These are phyloP conservation scores for Ophthalmolycus amberensis DNA, from an alignment of 2,113 vertebrate genomes.

Conservation along the genomic window DNA sequence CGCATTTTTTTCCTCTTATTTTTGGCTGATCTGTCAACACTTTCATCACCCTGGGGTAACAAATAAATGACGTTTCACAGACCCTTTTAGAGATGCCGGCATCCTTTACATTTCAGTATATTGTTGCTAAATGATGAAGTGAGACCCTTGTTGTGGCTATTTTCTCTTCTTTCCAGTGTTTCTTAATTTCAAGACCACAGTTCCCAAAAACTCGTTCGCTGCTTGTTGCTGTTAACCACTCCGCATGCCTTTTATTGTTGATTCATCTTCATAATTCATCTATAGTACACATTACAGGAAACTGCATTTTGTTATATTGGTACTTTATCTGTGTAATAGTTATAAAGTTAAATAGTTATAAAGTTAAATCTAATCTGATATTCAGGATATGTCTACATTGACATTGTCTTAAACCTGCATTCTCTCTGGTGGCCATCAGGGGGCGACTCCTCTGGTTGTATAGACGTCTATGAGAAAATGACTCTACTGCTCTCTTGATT, in stretches of 20 bases:
- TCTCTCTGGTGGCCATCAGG: too few species aligned
- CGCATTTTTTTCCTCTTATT: conserved; percentile 5
- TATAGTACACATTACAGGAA: too few species aligned
- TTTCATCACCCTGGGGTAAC: conserved; percentile 27
- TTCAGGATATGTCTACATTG: neutral
- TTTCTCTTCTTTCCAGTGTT: neutral
- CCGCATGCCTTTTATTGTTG: neutral
- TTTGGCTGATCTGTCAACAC: conserved; percentile 53
- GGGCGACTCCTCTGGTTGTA: too few species aligned
- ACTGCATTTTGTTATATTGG: neutral
- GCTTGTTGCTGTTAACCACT: neutral
- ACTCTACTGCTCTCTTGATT: too few species aligned
- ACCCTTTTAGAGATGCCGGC: neutral
- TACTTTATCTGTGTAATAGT: neutral
- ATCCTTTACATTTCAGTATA: neutral
- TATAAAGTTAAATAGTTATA: neutral
- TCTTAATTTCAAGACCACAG: conserved; percentile 7
- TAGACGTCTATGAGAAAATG: too few species aligned
- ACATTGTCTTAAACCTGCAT: too few species aligned
- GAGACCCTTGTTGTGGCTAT: neutral
- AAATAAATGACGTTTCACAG: conserved; percentile 1
- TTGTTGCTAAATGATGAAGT: neutral
- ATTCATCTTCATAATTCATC: too few species aligned
- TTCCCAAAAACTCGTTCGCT: conserved; percentile 1
- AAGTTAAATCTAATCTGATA: neutral